Evolutionary conservation across 2,113 vertebrate species (phyloP).

Genomic region (Oncorhynchus keta): DNA sequence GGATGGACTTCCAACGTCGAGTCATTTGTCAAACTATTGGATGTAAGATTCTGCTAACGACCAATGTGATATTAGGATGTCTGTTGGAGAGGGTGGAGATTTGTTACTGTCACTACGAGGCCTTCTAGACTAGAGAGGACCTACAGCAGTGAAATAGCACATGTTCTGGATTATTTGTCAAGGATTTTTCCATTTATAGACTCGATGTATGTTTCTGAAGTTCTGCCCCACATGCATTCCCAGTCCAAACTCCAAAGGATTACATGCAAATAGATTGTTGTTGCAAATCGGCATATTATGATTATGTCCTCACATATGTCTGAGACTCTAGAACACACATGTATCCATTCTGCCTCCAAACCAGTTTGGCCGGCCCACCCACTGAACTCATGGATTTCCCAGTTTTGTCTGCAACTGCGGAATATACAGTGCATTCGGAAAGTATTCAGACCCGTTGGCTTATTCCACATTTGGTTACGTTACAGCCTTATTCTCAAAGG

Average conservation of each 20-base stretch:
- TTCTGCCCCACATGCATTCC: neutral
- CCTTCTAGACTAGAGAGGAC: neutral
- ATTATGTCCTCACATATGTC: neutral
- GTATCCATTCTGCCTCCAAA: conserved; percentile 2
- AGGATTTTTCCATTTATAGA: neutral
- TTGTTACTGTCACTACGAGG: neutral
- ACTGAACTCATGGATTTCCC: neutral
- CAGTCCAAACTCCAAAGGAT: too few relatives aligned
- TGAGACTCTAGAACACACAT: neutral
- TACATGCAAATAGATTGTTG: neutral
- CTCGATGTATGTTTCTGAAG: neutral
- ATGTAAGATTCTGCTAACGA: neutral
- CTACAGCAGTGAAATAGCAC: neutral
- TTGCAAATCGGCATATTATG: too few relatives aligned
- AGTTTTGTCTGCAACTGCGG: neutral
- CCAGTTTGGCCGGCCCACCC: neutral
- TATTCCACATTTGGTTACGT: too few relatives aligned
- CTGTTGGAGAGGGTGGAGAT: neutral
- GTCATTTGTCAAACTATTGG: neutral
- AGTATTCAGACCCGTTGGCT: too few relatives aligned
- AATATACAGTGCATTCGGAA: too few relatives aligned
- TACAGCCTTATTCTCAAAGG: too few relatives aligned
- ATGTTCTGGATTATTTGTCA: neutral
- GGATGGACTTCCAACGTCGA: neutral
- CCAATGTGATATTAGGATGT: neutral